These are phyloP conservation scores for Xerus inauris DNA, from an alignment of 2,113 vertebrate species.

Conservation along the genomic window DNA sequence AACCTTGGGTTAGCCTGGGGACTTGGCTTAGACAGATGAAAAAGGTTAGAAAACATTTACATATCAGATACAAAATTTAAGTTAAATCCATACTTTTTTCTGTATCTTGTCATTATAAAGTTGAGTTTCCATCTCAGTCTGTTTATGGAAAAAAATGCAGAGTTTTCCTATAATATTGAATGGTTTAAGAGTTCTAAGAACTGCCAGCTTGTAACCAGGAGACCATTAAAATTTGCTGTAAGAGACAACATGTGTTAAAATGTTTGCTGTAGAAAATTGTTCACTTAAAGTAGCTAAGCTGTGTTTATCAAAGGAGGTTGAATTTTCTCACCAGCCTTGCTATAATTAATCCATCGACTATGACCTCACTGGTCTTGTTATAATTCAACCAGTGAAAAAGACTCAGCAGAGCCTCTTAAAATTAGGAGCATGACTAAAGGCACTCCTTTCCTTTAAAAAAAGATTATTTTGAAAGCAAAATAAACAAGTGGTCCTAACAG, in stretches of 20 bases:
- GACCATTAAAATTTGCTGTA: neutral
- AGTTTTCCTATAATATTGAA: neutral
- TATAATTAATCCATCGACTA: slow-evolving; percentile 61
- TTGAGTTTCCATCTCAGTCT: slow-evolving; percentile 42
- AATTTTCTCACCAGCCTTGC: slow-evolving; percentile 57
- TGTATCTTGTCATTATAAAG: slow-evolving; percentile 5
- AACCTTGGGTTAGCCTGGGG: neutral
- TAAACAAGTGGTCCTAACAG: slow-evolving; percentile 64
- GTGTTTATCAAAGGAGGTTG: slow-evolving; percentile 56
- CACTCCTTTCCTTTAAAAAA: slow-evolving; percentile 9
- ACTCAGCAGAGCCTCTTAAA: slow-evolving; percentile 15
- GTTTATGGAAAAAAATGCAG: neutral
- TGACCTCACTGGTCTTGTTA: slow-evolving; percentile 59
- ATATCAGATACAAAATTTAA: slow-evolving; percentile 49
- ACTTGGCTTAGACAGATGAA: slow-evolving; percentile 23
- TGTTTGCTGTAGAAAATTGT: slow-evolving; percentile 20
- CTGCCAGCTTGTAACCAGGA: neutral
- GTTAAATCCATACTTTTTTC: slow-evolving; percentile 41
- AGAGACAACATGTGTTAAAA: slow-evolving; percentile 39
- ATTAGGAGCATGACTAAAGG: slow-evolving; percentile 57
- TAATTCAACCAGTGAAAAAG: slow-evolving; percentile 58
- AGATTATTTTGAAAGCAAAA: slow-evolving; percentile 61
- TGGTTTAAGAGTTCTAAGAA: slow-evolving; percentile 35
- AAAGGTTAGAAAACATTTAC: slow-evolving; percentile 70
- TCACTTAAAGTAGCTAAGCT: slow-evolving; percentile 46